Conservation (phyloP, 2,113 vertebrate genomes). For the Puntigrus tetrazona region DNA sequence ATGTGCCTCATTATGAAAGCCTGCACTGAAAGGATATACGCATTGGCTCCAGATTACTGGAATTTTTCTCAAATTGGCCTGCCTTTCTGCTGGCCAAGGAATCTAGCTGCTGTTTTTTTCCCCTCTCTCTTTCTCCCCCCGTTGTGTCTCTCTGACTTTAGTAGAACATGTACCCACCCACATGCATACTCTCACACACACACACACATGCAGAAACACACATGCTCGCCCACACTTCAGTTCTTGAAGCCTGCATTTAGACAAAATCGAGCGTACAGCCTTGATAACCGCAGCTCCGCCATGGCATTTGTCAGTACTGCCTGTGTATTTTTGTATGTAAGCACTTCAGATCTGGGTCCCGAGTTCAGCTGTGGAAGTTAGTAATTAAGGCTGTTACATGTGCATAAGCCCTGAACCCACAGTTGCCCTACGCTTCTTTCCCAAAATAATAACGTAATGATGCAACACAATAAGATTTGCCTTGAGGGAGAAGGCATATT, state of each 20-base stretch:
- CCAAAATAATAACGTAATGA: constrained; percentile 65
- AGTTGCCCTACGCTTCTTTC: constrained; percentile 67
- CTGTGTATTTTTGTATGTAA: constrained; percentile 41
- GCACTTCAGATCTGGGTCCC: constrained; percentile 46
- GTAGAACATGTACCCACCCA: constrained; percentile 43
- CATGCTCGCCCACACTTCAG: constrained; percentile 51
- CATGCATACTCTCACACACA: constrained; percentile 28
- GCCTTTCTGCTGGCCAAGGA: constrained; percentile 45
- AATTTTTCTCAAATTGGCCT: constrained; percentile 66
- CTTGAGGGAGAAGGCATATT: constrained; percentile 15
- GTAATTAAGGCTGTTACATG: constrained; percentile 73
- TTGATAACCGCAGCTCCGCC: constrained; percentile 55
- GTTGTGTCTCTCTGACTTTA: constrained; percentile 48
- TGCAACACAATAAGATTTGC: constrained; percentile 29
- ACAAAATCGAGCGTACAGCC: constrained; percentile 50
- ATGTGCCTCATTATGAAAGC: constrained; percentile 58
- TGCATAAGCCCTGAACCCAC: constrained; percentile 67
- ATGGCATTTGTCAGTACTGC: constrained; percentile 52
- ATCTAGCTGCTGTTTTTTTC: constrained; percentile 56
- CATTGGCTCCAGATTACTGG: constrained; percentile 61
- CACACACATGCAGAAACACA: constrained; percentile 39
- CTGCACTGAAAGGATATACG: constrained; percentile 62
- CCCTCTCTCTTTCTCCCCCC: constrained; percentile 26
- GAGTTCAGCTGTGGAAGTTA: constrained; percentile 66
- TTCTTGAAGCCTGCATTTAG: constrained; percentile 61